These are phyloP conservation scores for Sialis lutaria DNA, from an alignment of 2,888 invertebrate species.

Conservation along the genomic window DNA sequence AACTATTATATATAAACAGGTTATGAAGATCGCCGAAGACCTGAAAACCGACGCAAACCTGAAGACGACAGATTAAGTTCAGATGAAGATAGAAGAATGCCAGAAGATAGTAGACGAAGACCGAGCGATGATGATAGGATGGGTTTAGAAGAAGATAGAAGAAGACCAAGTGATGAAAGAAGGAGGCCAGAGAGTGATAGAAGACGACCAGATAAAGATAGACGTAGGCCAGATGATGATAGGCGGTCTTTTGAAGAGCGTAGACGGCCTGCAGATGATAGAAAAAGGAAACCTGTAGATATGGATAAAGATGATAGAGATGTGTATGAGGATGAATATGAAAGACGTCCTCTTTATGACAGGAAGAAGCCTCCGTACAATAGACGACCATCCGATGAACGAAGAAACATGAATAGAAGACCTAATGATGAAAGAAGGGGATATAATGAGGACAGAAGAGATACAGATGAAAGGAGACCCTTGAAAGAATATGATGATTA, in stretches of 20 bases:
- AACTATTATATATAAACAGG: no score
- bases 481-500: no score
- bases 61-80: slow-evolving; percentile 12
- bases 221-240: slow-evolving; percentile 8
- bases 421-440: no score
- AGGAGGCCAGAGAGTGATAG: slow-evolving; percentile 5
- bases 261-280: slow-evolving; percentile 15
- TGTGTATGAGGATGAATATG: slow-evolving; percentile 17
- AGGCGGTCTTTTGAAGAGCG: slow-evolving; percentile 14
- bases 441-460: no score
- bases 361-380: no score
- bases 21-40: slow-evolving; percentile 18
- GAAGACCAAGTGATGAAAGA: slow-evolving; percentile 12
- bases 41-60: slow-evolving; percentile 12
- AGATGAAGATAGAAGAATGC: slow-evolving; percentile 15
- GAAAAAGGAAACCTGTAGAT: slow-evolving; percentile 4
- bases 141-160: slow-evolving; percentile 16
- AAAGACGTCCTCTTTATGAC: no score
- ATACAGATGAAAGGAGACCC: no score
- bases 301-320: slow-evolving; percentile 3
- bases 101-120: slow-evolving; percentile 7
- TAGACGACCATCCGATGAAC: no score
- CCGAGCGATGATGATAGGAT: slow-evolving; percentile 10
- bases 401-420: no score
- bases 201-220: slow-evolving; percentile 14